Percentiles rank a stretch among this genome's conserved stretches.
phyloP scores from a whole-genome alignment of 1,140 invertebrate genomes.

The Xylocopa sonorina region DNA sequence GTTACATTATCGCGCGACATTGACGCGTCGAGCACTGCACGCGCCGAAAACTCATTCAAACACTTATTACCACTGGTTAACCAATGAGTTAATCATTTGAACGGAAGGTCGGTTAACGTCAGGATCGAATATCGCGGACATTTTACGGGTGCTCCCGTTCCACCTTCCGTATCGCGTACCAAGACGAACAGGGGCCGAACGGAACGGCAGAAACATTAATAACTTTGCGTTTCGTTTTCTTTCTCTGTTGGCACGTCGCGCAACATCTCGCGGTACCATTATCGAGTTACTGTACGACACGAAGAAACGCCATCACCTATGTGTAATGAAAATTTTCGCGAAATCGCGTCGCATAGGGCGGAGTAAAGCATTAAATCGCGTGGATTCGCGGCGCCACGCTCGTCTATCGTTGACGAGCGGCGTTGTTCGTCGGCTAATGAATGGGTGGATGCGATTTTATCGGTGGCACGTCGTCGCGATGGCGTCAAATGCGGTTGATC shows the following conservation, averaged over 20 bases:
- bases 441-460: not conserved
- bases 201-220: too few relatives aligned
- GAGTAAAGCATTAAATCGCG: not conserved
- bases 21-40: not conserved
- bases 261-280: too few relatives aligned
- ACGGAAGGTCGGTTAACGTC: not conserved
- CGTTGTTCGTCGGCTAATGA: not conserved
- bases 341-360: not conserved
- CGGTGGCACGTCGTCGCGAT: slow-evolving; percentile 26
- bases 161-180: not conserved
- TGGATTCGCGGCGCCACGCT: too few relatives aligned
- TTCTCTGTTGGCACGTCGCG: too few relatives aligned
- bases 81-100: not conserved
- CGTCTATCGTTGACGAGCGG: not conserved
- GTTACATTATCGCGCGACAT: not conserved
- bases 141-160: slow-evolving; percentile 21
- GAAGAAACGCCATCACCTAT: not conserved
- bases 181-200: not conserved
- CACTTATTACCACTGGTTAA: not conserved
- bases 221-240: not conserved
- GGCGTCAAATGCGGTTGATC: slow-evolving; percentile 46
- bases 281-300: too few relatives aligned
- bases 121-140: slow-evolving; percentile 10
- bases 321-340: not conserved
- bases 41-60: not conserved